phyloP scores from a whole-genome alignment of 2,113 vertebrate species.

The Scortum barcoo region DNA sequence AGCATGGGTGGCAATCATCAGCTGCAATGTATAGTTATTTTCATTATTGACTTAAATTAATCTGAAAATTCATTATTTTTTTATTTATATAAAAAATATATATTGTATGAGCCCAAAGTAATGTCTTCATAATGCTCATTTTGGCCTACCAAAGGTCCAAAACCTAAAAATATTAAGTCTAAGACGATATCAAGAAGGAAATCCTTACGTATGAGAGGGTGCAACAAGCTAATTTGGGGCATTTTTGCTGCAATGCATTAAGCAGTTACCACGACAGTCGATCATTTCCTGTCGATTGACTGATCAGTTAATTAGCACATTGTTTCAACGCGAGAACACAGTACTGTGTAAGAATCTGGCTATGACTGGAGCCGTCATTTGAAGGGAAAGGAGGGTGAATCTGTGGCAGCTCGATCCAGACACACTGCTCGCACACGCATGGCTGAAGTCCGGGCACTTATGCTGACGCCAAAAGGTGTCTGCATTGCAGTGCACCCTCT shows the following conservation, averaged over 20 bases:
- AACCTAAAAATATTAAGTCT: neutral
- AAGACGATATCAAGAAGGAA: neutral
- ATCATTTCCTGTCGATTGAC: neutral
- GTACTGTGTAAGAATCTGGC: too few species aligned
- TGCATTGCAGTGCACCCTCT: slow-evolving; percentile 76
- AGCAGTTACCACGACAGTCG: neutral
- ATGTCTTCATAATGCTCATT: neutral
- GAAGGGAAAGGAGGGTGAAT: slow-evolving; percentile 1
- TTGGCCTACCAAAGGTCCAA: neutral
- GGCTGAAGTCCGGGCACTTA: slow-evolving; percentile 59
- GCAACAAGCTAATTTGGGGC: neutral
- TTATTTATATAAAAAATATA: neutral
- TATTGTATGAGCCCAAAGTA: neutral
- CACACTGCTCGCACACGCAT: slow-evolving; percentile 53
- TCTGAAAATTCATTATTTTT: neutral
- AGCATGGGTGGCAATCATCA: neutral
- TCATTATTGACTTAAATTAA: neutral
- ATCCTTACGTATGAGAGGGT: neutral
- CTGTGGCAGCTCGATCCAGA: slow-evolving; percentile 28
- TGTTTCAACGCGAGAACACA: neutral
- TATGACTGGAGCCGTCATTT: too few species aligned
- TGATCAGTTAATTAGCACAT: neutral
- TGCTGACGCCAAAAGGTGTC: slow-evolving; percentile 73
- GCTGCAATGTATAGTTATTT: neutral
- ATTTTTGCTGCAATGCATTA: neutral